Conservation (phyloP, 2,797 vertebrate genomes). For the Buphagus erythrorhynchus region DNA sequence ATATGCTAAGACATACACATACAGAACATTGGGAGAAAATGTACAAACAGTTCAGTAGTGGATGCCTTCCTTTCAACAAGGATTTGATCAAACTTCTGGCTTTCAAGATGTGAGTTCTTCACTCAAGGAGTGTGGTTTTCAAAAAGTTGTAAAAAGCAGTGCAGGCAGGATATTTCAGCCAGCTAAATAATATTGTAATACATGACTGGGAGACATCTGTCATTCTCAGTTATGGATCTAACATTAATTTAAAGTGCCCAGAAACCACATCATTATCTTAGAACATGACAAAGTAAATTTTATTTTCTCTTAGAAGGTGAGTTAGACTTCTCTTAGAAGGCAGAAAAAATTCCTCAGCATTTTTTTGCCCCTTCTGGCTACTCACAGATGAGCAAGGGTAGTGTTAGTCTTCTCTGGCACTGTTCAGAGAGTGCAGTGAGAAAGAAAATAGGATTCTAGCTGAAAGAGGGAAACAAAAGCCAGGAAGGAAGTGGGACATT, state of each 20-base stretch:
- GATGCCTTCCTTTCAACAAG: not conserved
- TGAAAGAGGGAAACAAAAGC: not conserved
- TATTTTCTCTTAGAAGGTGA: not conserved
- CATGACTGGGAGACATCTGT: not conserved
- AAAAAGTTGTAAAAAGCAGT: not conserved
- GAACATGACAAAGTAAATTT: not conserved
- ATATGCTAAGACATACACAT: fast-evolving
- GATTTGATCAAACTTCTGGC: not conserved
- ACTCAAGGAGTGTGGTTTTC: not conserved
- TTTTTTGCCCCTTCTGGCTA: not conserved
- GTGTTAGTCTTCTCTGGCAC: not conserved
- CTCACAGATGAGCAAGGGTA: not conserved
- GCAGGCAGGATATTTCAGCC: not conserved
- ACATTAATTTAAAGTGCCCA: not conserved
- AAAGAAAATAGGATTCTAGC: not conserved
- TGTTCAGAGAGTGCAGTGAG: not conserved
- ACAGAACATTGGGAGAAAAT: not conserved
- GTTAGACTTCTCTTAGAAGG: too few species aligned
- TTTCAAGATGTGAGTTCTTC: not conserved
- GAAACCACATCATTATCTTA: not conserved
- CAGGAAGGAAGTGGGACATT: not conserved
- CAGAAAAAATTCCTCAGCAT: not conserved
- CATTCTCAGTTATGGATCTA: not conserved
- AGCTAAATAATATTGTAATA: not conserved
- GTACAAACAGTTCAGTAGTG: not conserved